Evolutionary conservation across 1,140 invertebrate species (phyloP).

Genomic region (Drosophila hydei): DNA sequence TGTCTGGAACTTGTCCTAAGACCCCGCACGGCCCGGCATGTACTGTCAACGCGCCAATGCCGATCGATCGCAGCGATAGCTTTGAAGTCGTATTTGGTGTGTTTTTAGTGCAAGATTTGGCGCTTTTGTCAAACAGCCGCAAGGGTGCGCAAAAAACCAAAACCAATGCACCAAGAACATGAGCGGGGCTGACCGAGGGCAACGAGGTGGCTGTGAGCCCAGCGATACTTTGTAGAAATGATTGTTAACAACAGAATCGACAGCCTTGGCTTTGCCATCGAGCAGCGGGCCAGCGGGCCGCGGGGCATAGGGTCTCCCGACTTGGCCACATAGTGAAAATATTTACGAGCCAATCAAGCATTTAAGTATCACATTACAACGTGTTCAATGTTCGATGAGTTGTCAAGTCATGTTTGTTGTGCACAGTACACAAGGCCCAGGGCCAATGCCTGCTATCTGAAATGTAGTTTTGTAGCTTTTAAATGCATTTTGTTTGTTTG

Average conservation of each 20-base stretch:
- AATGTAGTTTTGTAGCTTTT: slow-evolving; percentile 81
- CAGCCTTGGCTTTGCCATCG: slow-evolving; percentile 39
- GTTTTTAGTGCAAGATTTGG: slow-evolving; percentile 83
- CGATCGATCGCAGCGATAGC: slow-evolving; percentile 82
- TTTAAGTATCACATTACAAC: slow-evolving; percentile 84
- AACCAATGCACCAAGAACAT: background rate
- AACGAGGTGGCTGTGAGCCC: slow-evolving; percentile 8
- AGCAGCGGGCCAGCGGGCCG: background rate
- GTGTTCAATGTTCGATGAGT: slow-evolving; percentile 84
- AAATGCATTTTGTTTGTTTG: slow-evolving; percentile 82
- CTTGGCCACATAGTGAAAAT: slow-evolving; percentile 75
- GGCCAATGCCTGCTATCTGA: slow-evolving; percentile 50
- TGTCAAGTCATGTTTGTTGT: slow-evolving; percentile 82
- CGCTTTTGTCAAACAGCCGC: slow-evolving; percentile 74
- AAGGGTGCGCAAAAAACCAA: slow-evolving; percentile 45
- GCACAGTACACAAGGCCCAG: slow-evolving; percentile 26
- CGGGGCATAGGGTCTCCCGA: background rate
- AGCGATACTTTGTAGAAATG: slow-evolving; percentile 82
- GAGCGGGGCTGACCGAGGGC: background rate
- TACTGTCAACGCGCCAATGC: slow-evolving; percentile 59
- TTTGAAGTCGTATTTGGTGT: slow-evolving; percentile 84
- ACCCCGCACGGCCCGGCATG: slow-evolving; percentile 1
- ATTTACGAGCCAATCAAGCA: slow-evolving; percentile 84
- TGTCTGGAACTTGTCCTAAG: slow-evolving; percentile 27
- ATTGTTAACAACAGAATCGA: slow-evolving; percentile 82